Percentiles rank a stretch among this genome's conserved stretches.
Conservation (phyloP, 2,888 invertebrate species). For the Sinhomidia bicolor region DNA sequence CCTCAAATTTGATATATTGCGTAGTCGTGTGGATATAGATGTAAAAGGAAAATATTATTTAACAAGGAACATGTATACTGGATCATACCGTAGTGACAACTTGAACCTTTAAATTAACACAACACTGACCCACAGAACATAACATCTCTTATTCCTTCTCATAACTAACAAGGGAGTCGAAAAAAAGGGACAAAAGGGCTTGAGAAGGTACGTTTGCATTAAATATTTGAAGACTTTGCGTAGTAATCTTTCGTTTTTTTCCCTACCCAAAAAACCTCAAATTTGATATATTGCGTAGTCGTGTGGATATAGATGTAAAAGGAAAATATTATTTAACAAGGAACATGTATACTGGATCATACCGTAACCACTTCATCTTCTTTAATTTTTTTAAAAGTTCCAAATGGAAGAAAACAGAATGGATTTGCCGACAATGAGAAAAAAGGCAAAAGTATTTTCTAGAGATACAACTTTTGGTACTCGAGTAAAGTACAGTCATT, state of each 20-base stretch:
- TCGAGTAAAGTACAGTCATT: too few species aligned
- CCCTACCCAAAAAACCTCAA: conserved; percentile 11
- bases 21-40: conserved; percentile 22
- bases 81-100: conserved; percentile 41
- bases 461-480: too few species aligned
- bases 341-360: background rate
- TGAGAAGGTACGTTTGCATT: background rate
- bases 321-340: conserved; percentile 7
- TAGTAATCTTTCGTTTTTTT: background rate
- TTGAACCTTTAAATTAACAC: conserved; percentile 60
- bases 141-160: conserved; percentile 15
- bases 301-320: conserved; percentile 43
- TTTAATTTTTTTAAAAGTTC: background rate
- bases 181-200: background rate
- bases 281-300: background rate
- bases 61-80: background rate
- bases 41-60: conserved; percentile 26
- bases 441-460: background rate
- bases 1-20: background rate
- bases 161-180: conserved; percentile 39
- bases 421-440: conserved; percentile 11
- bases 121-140: conserved; percentile 52
- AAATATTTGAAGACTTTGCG: background rate
- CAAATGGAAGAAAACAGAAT: background rate
- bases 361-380: conserved; percentile 30